Evolutionary conservation across 2,888 invertebrate genomes (phyloP).

Genomic region (Latheticus oryzae): DNA sequence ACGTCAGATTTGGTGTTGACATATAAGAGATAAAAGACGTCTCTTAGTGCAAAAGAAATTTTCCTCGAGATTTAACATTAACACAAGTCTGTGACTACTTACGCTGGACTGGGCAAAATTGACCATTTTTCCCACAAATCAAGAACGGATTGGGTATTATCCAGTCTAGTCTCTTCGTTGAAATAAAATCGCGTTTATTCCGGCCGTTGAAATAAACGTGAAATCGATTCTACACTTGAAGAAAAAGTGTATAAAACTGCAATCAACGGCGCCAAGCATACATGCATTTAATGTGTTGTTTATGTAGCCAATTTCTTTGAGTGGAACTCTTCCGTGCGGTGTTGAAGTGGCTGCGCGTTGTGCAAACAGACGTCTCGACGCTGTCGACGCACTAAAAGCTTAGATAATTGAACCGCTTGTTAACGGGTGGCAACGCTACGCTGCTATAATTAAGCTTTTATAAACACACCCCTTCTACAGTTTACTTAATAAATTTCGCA

Average conservation of each 20-base stretch:
- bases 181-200: conserved; percentile 5
- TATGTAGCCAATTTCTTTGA: conserved; percentile 45
- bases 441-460: conserved; percentile 51
- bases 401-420: conserved; percentile 53
- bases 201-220: conserved; percentile 7
- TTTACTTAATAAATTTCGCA: conserved; percentile 46
- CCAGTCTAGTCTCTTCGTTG: no score
- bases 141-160: no score
- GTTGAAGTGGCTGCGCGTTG: conserved; percentile 45
- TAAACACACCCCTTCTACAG: conserved; percentile 44
- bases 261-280: conserved; percentile 33
- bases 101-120: no score
- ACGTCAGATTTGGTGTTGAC: no score
- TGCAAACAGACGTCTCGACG: conserved; percentile 47
- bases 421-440: conserved; percentile 47
- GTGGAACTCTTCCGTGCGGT: conserved; percentile 43
- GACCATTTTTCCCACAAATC: no score
- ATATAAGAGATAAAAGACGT: no score
- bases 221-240: conserved; percentile 12
- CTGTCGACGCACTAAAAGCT: conserved; percentile 50
- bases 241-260: conserved; percentile 29
- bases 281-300: conserved; percentile 42
- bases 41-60: no score
- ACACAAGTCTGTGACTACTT: no score
- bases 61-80: no score